Base-by-base conservation (phyloP, 2,888 invertebrate genomes). In the Synergus itoensis region DNA sequence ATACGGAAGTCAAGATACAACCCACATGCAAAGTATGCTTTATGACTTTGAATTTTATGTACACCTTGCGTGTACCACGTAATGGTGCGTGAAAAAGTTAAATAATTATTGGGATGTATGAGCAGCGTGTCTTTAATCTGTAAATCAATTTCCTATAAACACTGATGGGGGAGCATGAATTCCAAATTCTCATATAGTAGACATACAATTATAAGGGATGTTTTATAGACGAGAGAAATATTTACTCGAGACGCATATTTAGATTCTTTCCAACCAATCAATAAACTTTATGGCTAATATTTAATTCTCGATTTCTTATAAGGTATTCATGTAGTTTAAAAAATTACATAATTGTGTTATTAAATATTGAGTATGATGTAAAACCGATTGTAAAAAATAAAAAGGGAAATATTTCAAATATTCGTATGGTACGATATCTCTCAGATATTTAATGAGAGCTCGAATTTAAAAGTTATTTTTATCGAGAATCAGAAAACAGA, bases 51-150 rank as follows among this genome's bases (percentile, higher is more conserved):
- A 41, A 16, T 65, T 41, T 41, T 4, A n/a, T 11, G n/a, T n/a
- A 41, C 18, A 45, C 43, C 11, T 45, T 45, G 11, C 28, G 62
- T 67, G 21, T 67, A 45, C 43, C 67, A 67, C 21, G 43, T 45
- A 21, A 67, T 21, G 18, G 45, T 67, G 67, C 67, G 65, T 65
- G 65, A 65, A 65, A 18, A 65, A 65, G 65, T n/a, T n/a, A 65
- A 65, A 18, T 45, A 43, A 45, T 45, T 45, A 11, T 2, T 43
- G 9, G 43, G 43, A 67, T 43, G 67, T 18, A 43, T 67, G 45
- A 53, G 0, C 14, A 16, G 16, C 48, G 5, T 53, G 3, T 12
- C 14, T 0, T 16, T 53, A 21, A 8, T 21, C 12, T 45, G 41
- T 9, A 11, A 67, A 43, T 53, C 48, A 67, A 43, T 65, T 65